A percentile compares a stretch with the other conserved stretches of the same genome.
Evolutionary conservation across 2,888 invertebrate genomes (phyloP).

Genomic region (Campoplex nolae): DNA sequence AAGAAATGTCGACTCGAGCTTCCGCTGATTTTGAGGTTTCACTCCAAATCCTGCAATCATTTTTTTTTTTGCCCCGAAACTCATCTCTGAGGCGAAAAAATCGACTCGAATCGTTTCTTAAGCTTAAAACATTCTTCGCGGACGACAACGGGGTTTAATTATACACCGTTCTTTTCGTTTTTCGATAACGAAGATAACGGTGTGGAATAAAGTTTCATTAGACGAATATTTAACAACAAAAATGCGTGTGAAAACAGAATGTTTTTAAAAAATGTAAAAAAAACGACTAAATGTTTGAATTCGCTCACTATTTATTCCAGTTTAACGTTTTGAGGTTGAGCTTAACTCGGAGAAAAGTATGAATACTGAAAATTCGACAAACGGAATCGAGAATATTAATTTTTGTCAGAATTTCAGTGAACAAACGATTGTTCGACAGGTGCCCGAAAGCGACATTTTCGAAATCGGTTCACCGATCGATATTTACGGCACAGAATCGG

Average conservation of each 20-base stretch:
- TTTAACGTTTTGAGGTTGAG: background rate
- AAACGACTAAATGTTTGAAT: no score
- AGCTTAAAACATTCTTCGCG: no score
- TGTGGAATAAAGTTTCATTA: no score
- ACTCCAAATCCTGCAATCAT: background rate
- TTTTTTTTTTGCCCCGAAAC: no score
- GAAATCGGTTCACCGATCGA: conserved; percentile 87
- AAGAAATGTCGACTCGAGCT: conserved; percentile 59
- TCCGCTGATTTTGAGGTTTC: conserved; percentile 67
- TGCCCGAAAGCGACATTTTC: conserved; percentile 90
- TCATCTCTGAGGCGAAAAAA: no score
- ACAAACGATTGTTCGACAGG: conserved; percentile 82
- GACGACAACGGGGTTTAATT: no score
- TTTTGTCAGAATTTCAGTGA: background rate
- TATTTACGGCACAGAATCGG: conserved; percentile 86
- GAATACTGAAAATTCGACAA: no score
- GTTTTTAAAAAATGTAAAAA: background rate
- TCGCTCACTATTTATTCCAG: background rate
- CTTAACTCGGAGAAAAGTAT: background rate
- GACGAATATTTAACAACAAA: no score
- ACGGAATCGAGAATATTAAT: no score
- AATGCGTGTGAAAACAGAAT: background rate
- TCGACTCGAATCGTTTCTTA: no score
- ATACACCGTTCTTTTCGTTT: no score
- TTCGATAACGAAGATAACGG: no score